A percentile compares a stretch with the other conserved stretches of the same genome.
Evolutionary conservation across 2,113 vertebrate genomes (phyloP).

Genomic region (Oreotragus oreotragus): DNA sequence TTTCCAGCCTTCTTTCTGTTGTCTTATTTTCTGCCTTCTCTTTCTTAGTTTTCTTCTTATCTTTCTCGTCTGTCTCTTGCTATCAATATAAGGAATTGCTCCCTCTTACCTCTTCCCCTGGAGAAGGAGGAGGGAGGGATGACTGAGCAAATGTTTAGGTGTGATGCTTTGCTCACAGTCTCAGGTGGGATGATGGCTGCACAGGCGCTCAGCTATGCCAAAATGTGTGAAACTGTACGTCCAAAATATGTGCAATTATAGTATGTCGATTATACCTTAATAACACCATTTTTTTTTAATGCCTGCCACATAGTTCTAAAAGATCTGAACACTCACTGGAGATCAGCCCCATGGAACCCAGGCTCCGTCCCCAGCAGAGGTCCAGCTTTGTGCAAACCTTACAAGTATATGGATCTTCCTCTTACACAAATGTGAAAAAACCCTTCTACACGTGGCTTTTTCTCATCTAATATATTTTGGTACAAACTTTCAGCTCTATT

Average conservation of each 20-base stretch:
- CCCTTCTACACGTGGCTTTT: not conserved
- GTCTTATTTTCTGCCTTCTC: not conserved
- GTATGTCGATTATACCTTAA: too few relatives aligned
- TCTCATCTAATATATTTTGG: rapidly evolving
- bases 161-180: rapidly evolving
- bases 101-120: not conserved
- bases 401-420: rapidly evolving
- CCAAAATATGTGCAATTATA: rapidly evolving
- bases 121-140: not conserved
- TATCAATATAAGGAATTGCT: not conserved
- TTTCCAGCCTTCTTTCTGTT: not conserved
- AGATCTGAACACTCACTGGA: not conserved
- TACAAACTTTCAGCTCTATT: not conserved
- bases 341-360: not conserved
- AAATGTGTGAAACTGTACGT: rapidly evolving
- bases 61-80: not conserved
- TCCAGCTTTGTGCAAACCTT: not conserved
- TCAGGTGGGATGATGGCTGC: not conserved
- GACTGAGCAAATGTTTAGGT: rapidly evolving
- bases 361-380: not conserved
- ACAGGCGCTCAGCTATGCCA: too few relatives aligned
- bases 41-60: not conserved
- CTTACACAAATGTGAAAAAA: not conserved
- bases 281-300: not conserved
- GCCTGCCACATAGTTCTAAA: not conserved